phyloP scores from a whole-genome alignment of 1,140 invertebrate species.

The Dinothrombium tinctorium region DNA sequence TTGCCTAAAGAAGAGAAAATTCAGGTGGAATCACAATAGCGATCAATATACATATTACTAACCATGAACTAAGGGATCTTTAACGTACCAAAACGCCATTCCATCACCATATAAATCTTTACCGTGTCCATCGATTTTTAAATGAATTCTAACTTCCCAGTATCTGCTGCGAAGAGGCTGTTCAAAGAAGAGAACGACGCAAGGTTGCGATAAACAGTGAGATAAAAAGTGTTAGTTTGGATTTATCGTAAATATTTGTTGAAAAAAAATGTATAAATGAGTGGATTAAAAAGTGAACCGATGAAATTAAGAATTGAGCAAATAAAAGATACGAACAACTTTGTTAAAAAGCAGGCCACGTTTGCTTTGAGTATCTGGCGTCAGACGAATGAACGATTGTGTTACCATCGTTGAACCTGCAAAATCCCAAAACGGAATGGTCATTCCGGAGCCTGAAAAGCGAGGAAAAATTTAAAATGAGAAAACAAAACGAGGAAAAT shows the following conservation, averaged over 20 bases:
- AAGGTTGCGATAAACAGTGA: neutral
- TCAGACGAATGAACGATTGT: conserved; percentile 74
- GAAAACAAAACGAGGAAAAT: neutral
- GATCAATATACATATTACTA: conserved; percentile 7
- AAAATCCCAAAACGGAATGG: conserved; percentile 88
- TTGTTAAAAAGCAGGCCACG: conserved; percentile 86
- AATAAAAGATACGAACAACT: conserved; percentile 34
- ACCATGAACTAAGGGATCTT: conserved; percentile 54
- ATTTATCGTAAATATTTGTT: neutral
- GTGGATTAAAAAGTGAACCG: neutral
- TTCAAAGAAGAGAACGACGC: neutral
- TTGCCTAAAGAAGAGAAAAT: conserved; percentile 27
- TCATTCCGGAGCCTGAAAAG: conserved; percentile 53
- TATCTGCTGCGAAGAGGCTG: conserved; percentile 49
- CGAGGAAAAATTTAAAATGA: conserved; percentile 11
- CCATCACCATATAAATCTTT: conserved; percentile 94
- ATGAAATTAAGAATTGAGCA: neutral
- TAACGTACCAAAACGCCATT: conserved; percentile 87
- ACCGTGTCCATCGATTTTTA: conserved; percentile 83
- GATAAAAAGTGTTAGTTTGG: neutral
- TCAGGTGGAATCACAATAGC: neutral
- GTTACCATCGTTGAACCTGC: conserved; percentile 80
- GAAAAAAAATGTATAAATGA: neutral
- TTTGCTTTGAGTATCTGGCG: conserved; percentile 76
- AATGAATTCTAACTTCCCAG: conserved; percentile 91